Percentiles rank a stretch among this genome's conserved stretches.
phyloP scores from a whole-genome alignment of 2,888 invertebrate genomes.

The Thymelicus sylvestris region DNA sequence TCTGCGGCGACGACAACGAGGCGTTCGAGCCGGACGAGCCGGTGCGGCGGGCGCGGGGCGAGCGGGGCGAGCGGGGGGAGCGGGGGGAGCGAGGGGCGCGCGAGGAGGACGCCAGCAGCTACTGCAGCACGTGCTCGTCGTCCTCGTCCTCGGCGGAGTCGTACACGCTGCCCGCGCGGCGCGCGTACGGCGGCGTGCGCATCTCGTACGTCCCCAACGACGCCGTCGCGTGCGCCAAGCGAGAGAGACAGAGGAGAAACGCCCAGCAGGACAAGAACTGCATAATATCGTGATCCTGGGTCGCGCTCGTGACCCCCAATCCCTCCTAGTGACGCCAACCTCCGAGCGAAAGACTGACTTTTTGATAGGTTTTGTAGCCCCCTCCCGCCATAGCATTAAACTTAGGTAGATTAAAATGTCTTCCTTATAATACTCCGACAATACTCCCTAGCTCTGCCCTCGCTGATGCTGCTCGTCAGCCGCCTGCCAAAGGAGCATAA shows the following conservation, averaged over 20 bases:
- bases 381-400: conserved; percentile 75
- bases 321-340: conserved; percentile 73
- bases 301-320: conserved; percentile 54
- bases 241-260: conserved; percentile 86
- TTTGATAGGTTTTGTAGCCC: conserved; percentile 69
- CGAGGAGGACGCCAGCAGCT: conserved; percentile 89
- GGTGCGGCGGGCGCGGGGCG: conserved; percentile 58
- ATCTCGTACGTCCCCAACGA: conserved; percentile 97
- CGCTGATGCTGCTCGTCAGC: background rate
- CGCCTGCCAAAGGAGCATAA: conserved; percentile 51
- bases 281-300: conserved; percentile 91
- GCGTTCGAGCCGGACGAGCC: conserved; percentile 78
- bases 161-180: conserved; percentile 92
- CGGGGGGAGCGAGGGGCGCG: conserved; percentile 59
- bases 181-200: conserved; percentile 94
- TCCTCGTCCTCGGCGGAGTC: conserved; percentile 95
- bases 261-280: conserved; percentile 92
- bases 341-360: conserved; percentile 82
- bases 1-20: conserved; percentile 78
- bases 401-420: conserved; percentile 53
- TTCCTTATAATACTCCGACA: conserved; percentile 51
- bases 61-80: conserved; percentile 67
- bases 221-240: conserved; percentile 92
- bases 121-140: conserved; percentile 96
- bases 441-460: conserved; percentile 36